Evolutionary conservation across 1,140 invertebrate species (phyloP), one percentile per base, ranked within the genome.

Genomic region (Conus ventricosus): DNA sequence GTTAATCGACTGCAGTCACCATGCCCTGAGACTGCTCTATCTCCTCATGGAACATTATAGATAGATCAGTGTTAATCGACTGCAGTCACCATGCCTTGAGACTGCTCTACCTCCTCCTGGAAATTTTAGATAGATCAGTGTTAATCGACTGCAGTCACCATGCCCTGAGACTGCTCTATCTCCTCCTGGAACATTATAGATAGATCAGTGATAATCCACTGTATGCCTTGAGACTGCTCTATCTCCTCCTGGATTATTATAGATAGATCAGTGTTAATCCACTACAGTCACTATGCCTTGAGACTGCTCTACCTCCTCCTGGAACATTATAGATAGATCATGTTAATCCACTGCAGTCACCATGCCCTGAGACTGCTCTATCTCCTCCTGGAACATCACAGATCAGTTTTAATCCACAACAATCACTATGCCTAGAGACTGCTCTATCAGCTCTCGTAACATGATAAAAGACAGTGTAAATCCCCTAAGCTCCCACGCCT

Each of bases 271-370:
- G 39, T 39, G 39, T 39, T 39, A 39, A 39, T 39, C 39, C 17
- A 97, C 96, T 85, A 97, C 96, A 87, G 97, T 92, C 90, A 96
- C 96, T 84, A 96, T 96, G 6, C 96, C 95, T 93, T 97, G 95
- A 91, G 96, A 95, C 90, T 94, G 91, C 87, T 96, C 95, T 53
- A 95, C 90, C 51, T 95, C 95, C 80, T 96, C 95, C 95, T 95
- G 85, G 8, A 91, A 81, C 39, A 39, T 39, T 39, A 39, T 15
- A 81, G 10, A 81, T 11, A 13, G 10, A 81, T 17, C 39, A 39
- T 71, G 63, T 71, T 17, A 15, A 17, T 71, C n/a, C 17, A 97
- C 96, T 85, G 97, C 96, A 87, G 97, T 92, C 90, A 96, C 96
- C 85, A 96, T 96, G 6, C 96, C 95, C 93, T 97, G 95, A 91